Base-by-base conservation (phyloP, 2,888 invertebrate species). In the Apotomis betuletana region DNA sequence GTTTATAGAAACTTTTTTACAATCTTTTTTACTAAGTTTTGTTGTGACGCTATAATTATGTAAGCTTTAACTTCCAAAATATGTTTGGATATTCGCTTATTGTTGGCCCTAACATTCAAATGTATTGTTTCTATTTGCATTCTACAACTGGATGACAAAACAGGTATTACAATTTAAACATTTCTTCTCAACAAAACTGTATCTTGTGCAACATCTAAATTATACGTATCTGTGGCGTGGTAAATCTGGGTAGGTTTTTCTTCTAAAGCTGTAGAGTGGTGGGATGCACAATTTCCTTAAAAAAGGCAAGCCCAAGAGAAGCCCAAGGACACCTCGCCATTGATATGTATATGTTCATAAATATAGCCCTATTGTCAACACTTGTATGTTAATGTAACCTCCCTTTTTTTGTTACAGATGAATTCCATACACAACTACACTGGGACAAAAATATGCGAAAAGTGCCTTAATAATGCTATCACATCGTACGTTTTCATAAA, bases 391-490 rank as follows among this genome's bases (percentile, higher is more conserved):
- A 78, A 77, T 77, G 71, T 71, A 76, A 74, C 59, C 8, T 38
- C 54, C 65, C 74, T 65, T 70, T 70, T 87, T 88, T 84, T 88
- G 87, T 91, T 92, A 79, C 90, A 92, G 90, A 90, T 89, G 82
- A 85, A 85, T 73, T 75, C 77, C 70, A 76, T 80, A 70, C 79
- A 83, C 75, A 84, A 83, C 78, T 86, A 85, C 77, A 84, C 85
- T 44, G 91, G 90, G 70, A 85, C 86, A 74, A 91, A 90, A 86
- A 87, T 93, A 80, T 93, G 92, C 73, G 85, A 90, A 78, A 85
- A 83, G 70, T 93, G 92, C 78, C 80, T 90, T 74, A 85, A 88
- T 70, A 83, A 84, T 74, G 87, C 90, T 3, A 83, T 92, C 6
- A 85, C 85, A 0, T 80, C 90, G 6, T 92, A 90, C 67, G 78